Evolutionary conservation across 2,888 invertebrate species (phyloP), one percentile per base, ranked within the genome.

Genomic region (Sesia bembeciformis): DNA sequence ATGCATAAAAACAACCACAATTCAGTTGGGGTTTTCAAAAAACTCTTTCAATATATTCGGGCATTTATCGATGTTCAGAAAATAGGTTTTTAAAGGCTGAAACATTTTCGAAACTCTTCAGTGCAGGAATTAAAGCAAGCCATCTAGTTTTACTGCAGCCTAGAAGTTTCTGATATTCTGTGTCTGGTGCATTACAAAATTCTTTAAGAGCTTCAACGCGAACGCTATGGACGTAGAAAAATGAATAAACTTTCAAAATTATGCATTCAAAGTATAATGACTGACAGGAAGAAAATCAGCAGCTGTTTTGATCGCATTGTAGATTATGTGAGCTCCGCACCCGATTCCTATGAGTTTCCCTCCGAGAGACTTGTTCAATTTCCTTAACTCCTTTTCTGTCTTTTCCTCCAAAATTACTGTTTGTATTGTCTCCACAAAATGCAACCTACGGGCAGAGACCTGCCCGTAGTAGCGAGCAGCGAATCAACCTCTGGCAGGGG

Each of bases 291-390:
- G 56, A 43, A 56, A 56, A 59, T 59, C 57, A 7, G 57, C 59
- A 40, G 61, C 59, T 49, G 59, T 56, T 61, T 61, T 57, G 39
- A 61, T 58, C 39, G 62, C 61, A 53, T 67, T 67, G 60, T 67
- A 65, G 8, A 64, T 56, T 53, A 68, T 65, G 56, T 70, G 68
- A 53, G 62, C 68, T 56, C 60, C 64, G 58, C 66, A 70, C 53
- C 68, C 68, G 55, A 68, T 60, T 39, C 64, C 64, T 60, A 69
- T 59, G 8, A 69, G 52, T 40, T 62, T 56, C 56, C 55, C 58
- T 7, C 56, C 57, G 39, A 70, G 56, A 49, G 56, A 57, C 56
- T 40, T 7, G 51, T 68, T 61, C 42, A 61, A 59, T 57, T 63
- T 63, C 54, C 54, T 68, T 68, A 54, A 6, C 58, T 23, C 64